phyloP scores from a whole-genome alignment of 2,797 vertebrate species.

The Emys orbicularis region DNA sequence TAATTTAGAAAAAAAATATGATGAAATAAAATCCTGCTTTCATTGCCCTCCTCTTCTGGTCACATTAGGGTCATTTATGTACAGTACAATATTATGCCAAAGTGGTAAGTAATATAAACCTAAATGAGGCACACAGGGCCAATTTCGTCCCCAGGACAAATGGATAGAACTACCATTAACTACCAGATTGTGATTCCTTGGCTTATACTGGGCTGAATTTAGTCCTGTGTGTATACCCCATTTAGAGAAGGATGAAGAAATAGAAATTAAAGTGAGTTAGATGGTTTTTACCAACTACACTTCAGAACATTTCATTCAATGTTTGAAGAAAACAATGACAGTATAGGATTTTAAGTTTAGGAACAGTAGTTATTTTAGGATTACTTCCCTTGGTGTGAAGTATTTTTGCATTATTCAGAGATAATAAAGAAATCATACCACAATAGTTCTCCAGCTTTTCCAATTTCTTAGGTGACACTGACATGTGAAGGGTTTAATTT shows the following conservation, averaged over 20 bases:
- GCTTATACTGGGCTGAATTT: not conserved
- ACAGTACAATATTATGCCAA: accelerated
- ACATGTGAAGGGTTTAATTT: slow-evolving; percentile 24
- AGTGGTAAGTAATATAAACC: not conserved
- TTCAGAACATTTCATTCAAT: not conserved
- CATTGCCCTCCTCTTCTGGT: accelerated
- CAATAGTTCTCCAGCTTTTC: slow-evolving; percentile 19
- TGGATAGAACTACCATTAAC: not conserved
- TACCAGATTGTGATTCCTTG: not conserved
- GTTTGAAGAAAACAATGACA: not conserved
- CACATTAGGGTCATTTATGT: not conserved
- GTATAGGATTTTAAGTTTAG: not conserved
- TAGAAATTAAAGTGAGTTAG: not conserved
- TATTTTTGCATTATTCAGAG: slow-evolving; percentile 25
- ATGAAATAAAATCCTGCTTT: not conserved
- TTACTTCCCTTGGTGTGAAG: not conserved
- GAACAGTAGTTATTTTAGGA: not conserved
- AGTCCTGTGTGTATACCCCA: not conserved
- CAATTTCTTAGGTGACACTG: slow-evolving; percentile 2
- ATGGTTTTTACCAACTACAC: not conserved
- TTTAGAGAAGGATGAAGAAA: not conserved
- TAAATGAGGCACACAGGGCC: not conserved
- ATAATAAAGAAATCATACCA: slow-evolving; percentile 23
- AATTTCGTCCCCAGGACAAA: not conserved
- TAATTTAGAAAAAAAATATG: not conserved